A percentile compares a stretch with the other conserved stretches of the same genome.
Conservation (phyloP, 2,888 invertebrate species). For the Acanthosepion lycidas region DNA sequence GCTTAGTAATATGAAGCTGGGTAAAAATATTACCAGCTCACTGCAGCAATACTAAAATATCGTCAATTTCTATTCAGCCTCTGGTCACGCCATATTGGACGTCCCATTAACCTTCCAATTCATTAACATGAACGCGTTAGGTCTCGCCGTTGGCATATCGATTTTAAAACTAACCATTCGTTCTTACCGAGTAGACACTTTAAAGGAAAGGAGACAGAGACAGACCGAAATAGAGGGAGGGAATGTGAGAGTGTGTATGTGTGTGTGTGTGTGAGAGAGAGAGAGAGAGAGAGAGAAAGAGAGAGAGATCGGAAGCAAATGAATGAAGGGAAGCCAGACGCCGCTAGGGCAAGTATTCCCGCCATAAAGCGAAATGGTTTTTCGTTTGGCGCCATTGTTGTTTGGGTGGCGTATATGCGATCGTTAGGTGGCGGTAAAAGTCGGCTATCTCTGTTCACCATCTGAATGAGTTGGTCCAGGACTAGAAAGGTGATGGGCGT, state of each 20-base stretch:
- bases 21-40: too few species aligned
- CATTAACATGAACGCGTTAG: neutral
- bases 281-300: neutral
- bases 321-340: neutral
- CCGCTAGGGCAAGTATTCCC: neutral
- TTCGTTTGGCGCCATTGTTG: slow-evolving; percentile 15
- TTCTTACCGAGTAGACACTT: neutral
- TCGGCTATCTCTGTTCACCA: neutral
- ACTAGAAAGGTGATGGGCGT: neutral
- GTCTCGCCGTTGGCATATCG: neutral
- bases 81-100: too few species aligned
- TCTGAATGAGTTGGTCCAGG: neutral
- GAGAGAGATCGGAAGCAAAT: neutral
- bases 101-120: slow-evolving; percentile 14
- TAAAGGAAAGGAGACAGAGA: neutral
- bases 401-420: neutral
- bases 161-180: neutral
- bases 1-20: too few species aligned
- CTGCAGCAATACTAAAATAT: too few species aligned
- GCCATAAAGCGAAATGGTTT: neutral
- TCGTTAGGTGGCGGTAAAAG: slow-evolving; percentile 33
- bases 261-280: neutral
- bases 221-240: neutral
- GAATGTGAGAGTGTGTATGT: neutral
- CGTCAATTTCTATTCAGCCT: too few species aligned